Evolutionary conservation across 2,888 invertebrate genomes (phyloP).

Genomic region (Chrysolina oricalcia): DNA sequence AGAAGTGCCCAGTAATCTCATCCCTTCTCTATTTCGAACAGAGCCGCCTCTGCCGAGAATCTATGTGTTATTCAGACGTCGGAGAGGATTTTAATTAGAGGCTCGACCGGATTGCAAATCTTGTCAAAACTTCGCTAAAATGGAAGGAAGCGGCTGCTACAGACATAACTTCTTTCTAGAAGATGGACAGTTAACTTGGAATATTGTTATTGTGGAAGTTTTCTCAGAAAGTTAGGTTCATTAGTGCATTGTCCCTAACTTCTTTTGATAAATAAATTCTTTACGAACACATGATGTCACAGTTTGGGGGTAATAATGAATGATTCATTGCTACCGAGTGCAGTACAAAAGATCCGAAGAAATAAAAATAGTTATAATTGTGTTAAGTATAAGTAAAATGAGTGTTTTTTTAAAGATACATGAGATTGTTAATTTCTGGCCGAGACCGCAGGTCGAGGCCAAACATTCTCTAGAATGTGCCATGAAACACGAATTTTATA

Average conservation of each 20-base stretch:
- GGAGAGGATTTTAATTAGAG: conserved; percentile 21
- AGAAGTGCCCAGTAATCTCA: too few relatives aligned
- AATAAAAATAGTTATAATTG: neutral
- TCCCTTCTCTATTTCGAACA: too few relatives aligned
- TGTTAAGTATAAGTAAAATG: too few relatives aligned
- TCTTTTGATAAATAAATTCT: conserved; percentile 11
- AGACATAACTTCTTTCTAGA: conserved; percentile 22
- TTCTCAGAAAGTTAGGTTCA: conserved; percentile 25
- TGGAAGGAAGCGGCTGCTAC: conserved; percentile 14
- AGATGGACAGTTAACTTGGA: conserved; percentile 25
- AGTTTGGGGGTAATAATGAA: neutral
- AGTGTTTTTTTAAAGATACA: too few relatives aligned
- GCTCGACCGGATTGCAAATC: conserved; percentile 15
- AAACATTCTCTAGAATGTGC: too few relatives aligned
- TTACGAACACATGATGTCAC: conserved; percentile 7
- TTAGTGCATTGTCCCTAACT: conserved; percentile 4
- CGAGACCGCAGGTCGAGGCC: too few relatives aligned
- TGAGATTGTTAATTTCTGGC: too few relatives aligned
- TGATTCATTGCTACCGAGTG: neutral
- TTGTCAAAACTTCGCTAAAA: conserved; percentile 18
- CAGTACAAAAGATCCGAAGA: neutral
- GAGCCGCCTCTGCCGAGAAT: conserved; percentile 2
- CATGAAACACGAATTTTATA: too few relatives aligned
- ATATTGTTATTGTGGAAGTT: conserved; percentile 23
- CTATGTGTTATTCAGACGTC: conserved; percentile 18